Evolutionary conservation across 2,797 vertebrate genomes (phyloP), one percentile per base, ranked within the genome.

Genomic region (Halcyon badia): DNA sequence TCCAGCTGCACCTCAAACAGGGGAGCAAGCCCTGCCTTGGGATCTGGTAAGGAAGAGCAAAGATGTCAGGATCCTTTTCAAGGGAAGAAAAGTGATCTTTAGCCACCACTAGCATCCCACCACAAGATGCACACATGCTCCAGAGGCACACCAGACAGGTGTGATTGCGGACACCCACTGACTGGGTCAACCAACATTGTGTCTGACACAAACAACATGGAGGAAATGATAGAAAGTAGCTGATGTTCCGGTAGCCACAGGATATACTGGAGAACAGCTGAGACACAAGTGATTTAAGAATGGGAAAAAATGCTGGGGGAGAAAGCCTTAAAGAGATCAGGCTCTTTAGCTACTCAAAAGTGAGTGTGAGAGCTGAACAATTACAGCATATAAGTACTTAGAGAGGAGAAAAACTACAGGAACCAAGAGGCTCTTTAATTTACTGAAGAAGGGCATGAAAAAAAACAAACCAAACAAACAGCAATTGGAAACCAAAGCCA

Each of bases 1-100:
- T 98, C 98, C 96, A 99, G 94, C 71, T 99, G 98, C 52, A 97
- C 98, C 96, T 99, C 99, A 97, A 99, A 99, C 13, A 99, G 94
- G 3, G 99, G 99, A 5, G 98, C 82, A 1, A 98, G 72, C 5
- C 86, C 98, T 22, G 98, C 92, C 76, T 95, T 98, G 70, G 98
- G 92, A 89, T 99, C 99, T 99, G 96, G 15, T 24, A 77, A 89
- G 83, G 44, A 70, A 85, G 26, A 90, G 71, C 5, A 3, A 41
- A 58, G 31, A 57, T 4, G 14, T 12, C 60, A 28, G 30, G 28
- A 10, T 18, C 10, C 15, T 44, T 60, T 22, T 8, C 24, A 60
- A 66, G 26, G 31, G 7, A 22, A 64, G 28, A 69, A 68, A 61
- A 86, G 52, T 14, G 3, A 44, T 26, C 51, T 5, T 6, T 21